A percentile compares a stretch with the other conserved stretches of the same genome.
phyloP scores from a whole-genome alignment of 2,888 invertebrate genomes.

The Apomyelois bistriatella region DNA sequence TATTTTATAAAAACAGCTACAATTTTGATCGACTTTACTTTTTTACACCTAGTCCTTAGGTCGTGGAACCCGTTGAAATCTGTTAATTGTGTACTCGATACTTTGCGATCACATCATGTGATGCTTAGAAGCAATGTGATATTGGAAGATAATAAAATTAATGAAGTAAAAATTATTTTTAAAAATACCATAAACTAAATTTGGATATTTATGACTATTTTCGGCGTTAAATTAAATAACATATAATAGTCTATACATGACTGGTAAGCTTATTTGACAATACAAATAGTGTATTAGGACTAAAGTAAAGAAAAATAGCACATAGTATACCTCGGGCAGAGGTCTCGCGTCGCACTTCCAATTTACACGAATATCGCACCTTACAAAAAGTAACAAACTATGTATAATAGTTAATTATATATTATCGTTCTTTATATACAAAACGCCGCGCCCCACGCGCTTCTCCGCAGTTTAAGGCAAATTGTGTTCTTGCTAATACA shows the following conservation, averaged over 20 bases:
- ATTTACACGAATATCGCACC: constrained; percentile 65
- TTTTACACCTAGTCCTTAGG: constrained; percentile 46
- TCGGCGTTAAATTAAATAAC: constrained; percentile 75
- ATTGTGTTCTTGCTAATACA: constrained; percentile 59
- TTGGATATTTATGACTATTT: constrained; percentile 80
- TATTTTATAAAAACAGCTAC: constrained; percentile 38
- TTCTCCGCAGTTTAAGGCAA: constrained; percentile 57
- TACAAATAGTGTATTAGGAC: constrained; percentile 69
- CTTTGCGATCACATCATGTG: constrained; percentile 64
- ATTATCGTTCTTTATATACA: constrained; percentile 75
- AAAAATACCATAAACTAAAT: constrained; percentile 76
- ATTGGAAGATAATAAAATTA: constrained; percentile 55
- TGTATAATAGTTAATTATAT: constrained; percentile 64
- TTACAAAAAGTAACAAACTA: constrained; percentile 73
- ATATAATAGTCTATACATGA: constrained; percentile 75
- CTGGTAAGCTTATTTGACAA: constrained; percentile 77
- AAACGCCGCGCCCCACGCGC: constrained; percentile 58
- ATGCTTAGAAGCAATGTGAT: constrained; percentile 64
- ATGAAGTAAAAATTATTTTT: constrained; percentile 56
- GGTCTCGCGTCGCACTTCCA: constrained; percentile 43
- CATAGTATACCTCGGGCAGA: constrained; percentile 42
- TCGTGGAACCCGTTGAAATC: constrained; percentile 33
- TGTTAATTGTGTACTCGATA: constrained; percentile 45
- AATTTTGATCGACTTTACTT: constrained; percentile 43
- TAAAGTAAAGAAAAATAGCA: constrained; percentile 69